Percentiles rank a stretch among this genome's conserved stretches.
Conservation (phyloP, 2,797 vertebrate species). For the Hyperoplus lanceolatus region DNA sequence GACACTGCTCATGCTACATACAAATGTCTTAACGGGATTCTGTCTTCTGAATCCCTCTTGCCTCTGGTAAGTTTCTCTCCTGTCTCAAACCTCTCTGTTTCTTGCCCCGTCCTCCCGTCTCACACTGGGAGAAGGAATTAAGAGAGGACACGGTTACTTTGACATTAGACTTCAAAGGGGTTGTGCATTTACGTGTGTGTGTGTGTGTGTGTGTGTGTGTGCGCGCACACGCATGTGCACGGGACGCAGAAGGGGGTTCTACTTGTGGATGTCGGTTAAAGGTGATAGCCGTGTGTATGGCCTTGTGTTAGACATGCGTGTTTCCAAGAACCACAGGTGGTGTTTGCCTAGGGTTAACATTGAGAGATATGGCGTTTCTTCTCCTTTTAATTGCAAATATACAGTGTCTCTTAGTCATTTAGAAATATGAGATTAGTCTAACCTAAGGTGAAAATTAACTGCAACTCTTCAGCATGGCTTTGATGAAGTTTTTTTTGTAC, state of each 20-base stretch:
- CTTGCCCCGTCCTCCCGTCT: neutral
- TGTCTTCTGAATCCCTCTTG: neutral
- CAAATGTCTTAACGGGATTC: neutral
- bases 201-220: neutral
- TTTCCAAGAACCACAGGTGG: conserved; percentile 15
- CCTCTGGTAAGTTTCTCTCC: conserved; percentile 13
- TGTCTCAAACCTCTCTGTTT: neutral
- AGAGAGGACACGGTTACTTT: conserved; percentile 26
- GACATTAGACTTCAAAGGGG: conserved; percentile 26
- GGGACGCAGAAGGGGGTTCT: conserved; percentile 37
- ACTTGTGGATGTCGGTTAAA: conserved; percentile 41
- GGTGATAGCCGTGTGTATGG: conserved; percentile 21
- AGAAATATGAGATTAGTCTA: conserved; percentile 10
- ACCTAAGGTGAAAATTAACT: conserved; percentile 17
- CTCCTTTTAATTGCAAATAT: neutral
- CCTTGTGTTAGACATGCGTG: conserved; percentile 17
- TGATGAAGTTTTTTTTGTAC: conserved; percentile 39
- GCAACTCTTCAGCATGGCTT: conserved; percentile 15
- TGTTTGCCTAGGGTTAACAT: conserved; percentile 33
- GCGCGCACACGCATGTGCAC: neutral
- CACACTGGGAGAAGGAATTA: conserved; percentile 8
- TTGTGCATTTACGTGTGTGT: conserved; percentile 13
- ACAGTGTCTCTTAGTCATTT: conserved; percentile 9
- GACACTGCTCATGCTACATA: conserved; percentile 5
- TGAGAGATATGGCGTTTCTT: neutral